Base-by-base conservation (phyloP, 2,888 invertebrate genomes). In the Drosophila ustulata region DNA sequence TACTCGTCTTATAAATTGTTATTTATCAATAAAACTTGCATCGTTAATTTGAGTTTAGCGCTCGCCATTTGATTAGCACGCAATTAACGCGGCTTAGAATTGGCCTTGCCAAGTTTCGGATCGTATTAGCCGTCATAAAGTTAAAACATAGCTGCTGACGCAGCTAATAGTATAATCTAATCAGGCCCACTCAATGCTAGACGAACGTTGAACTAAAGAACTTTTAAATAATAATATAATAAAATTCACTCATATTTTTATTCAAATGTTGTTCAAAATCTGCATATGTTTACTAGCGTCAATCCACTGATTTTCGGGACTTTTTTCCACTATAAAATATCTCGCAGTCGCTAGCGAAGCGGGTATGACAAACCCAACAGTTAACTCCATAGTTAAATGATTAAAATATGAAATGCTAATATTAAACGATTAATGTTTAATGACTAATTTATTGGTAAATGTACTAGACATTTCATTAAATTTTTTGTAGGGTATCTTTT, bases 31-130 rank as follows among this genome's bases (percentile, higher is more conserved):
- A 65, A 65, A 62, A 64, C 62, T 55, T 75, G 75, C 64, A 63
- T 55, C 61, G 64, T 66, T 77, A 77, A 82, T 78, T 77, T 51
- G 66, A 52, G 34, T 75, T 75, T 47, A 52, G 61, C 53, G 49
- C 57, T 75, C 63, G 55, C 53, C 7, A 64, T 70, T 70, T 57
- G 57, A 68, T 77, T 76, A 79, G 80, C 72, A 66, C 56, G 67
- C 67, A 76, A 78, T 79, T 75, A 78, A 58, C 57, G 53, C 32
- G 56, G 46, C 28, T 74, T 59, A 46, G 46, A 39, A 64, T 47
- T 73, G 66, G 74, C 76, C 70, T 77, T 47, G 69, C 66, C 53
- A 58, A 61, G 43, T 45, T 53, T 68, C 11, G 41, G 30, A 57
- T 64, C 56, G 49, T 41, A 46, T 67, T 71, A 30, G 56, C 28